These are phyloP conservation scores for Clarias macrocephalus DNA, from an alignment of 2,113 vertebrate species.

Conservation along the genomic window DNA sequence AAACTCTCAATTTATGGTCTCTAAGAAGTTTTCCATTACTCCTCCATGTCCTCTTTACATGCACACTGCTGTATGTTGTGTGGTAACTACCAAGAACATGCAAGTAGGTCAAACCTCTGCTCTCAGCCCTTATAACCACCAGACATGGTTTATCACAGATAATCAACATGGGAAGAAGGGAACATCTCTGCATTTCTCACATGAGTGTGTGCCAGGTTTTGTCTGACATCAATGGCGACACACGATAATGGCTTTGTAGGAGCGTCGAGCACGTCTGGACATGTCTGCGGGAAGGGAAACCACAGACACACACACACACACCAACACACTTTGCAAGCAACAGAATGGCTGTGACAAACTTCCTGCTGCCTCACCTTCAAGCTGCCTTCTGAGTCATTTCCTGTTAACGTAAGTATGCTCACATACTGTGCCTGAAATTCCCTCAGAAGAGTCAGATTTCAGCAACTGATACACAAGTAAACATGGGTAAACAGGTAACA, in stretches of 20 bases:
- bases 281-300: constrained; percentile 23
- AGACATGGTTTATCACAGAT: not conserved
- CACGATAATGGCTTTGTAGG: not conserved
- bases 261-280: constrained; percentile 21
- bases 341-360: constrained; percentile 57
- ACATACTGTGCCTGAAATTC: not conserved
- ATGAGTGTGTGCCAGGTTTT: not conserved
- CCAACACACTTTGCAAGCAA: constrained; percentile 32
- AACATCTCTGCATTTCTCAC: constrained; percentile 9
- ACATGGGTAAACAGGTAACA: not conserved
- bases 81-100: not conserved
- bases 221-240: not conserved
- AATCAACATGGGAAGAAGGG: not conserved
- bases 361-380: constrained; percentile 65
- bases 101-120: not conserved
- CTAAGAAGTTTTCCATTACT: not conserved
- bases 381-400: constrained; percentile 62
- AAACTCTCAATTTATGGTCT: not conserved
- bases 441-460: constrained; percentile 12
- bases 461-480: not conserved
- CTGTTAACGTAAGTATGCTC: constrained; percentile 43
- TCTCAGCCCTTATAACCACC: not conserved
- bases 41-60: constrained; percentile 22
- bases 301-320: constrained; percentile 33
- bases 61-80: not conserved